These are phyloP conservation scores for Prosapia bicincta DNA, from an alignment of 2,888 invertebrate species.

Conservation along the genomic window DNA sequence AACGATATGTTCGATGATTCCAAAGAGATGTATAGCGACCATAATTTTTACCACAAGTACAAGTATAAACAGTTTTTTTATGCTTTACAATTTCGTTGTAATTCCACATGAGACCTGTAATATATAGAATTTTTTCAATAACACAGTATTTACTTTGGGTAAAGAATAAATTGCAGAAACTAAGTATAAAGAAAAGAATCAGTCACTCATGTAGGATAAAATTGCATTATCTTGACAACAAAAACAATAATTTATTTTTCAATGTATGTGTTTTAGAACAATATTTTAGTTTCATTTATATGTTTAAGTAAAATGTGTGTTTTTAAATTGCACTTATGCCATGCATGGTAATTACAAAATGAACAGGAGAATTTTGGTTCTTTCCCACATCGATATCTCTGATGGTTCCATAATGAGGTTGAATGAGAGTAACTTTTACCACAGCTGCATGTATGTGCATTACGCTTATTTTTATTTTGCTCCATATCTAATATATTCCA, in stretches of 20 bases:
- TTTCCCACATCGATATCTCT: too few species aligned
- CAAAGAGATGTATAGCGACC: slow-evolving; percentile 58
- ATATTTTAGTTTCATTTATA: too few species aligned
- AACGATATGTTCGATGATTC: slow-evolving; percentile 45
- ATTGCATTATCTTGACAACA: too few species aligned
- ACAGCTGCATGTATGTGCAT: neutral
- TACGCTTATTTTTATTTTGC: neutral
- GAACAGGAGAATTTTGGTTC: too few species aligned
- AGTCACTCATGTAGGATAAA: too few species aligned
- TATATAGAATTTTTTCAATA: neutral
- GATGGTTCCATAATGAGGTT: too few species aligned
- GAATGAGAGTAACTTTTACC: too few species aligned
- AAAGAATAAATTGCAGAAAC: neutral
- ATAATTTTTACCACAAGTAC: slow-evolving; percentile 56
- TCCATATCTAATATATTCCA: neutral
- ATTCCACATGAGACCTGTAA: slow-evolving; percentile 27
- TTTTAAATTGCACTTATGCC: too few species aligned
- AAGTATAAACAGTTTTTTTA: slow-evolving; percentile 14
- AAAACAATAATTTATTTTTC: too few species aligned
- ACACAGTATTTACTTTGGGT: neutral
- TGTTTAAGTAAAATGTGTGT: too few species aligned
- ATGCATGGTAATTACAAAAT: too few species aligned
- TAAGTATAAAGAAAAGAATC: neutral
- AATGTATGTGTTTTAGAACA: too few species aligned
- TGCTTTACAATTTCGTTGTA: neutral